A percentile compares a stretch with the other conserved stretches of the same genome.
phyloP scores from a whole-genome alignment of 2,113 vertebrate species.

The Corynorhinus townsendii region DNA sequence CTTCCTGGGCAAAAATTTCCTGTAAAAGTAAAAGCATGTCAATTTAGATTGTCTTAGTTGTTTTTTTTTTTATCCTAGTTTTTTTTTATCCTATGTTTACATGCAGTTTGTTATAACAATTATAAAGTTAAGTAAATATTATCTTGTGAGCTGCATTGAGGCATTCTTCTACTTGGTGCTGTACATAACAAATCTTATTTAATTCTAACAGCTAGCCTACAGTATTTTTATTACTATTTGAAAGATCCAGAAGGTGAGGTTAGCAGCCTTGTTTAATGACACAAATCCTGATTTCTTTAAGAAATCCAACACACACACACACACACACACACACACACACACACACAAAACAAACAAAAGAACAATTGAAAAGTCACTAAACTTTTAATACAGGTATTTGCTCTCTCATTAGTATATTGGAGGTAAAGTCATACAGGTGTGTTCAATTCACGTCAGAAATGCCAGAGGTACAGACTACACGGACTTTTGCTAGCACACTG shows the following conservation, averaged over 20 bases:
- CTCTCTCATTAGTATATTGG: not conserved
- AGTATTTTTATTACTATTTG: not conserved
- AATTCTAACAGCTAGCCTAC: not conserved
- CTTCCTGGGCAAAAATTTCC: not conserved
- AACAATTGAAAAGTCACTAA: not conserved
- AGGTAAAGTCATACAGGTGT: not conserved
- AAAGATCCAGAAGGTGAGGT: not conserved
- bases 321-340: not conserved
- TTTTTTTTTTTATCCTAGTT: not conserved
- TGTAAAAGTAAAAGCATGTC: not conserved
- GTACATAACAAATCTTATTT: not conserved
- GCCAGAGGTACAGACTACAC: not conserved
- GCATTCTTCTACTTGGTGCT: not conserved
- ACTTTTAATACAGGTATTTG: not conserved
- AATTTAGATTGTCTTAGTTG: not conserved
- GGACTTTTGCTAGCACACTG: no score
- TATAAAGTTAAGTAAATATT: not conserved
- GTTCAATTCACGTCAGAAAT: not conserved
- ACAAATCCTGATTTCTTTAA: not conserved
- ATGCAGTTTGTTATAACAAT: not conserved
- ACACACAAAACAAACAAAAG: not conserved
- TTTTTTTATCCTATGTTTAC: not conserved
- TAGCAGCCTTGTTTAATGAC: not conserved
- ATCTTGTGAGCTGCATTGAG: not conserved
- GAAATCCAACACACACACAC: not conserved